Base-by-base conservation (phyloP, 2,888 invertebrate species). In the Oscheius sp. region DNA sequence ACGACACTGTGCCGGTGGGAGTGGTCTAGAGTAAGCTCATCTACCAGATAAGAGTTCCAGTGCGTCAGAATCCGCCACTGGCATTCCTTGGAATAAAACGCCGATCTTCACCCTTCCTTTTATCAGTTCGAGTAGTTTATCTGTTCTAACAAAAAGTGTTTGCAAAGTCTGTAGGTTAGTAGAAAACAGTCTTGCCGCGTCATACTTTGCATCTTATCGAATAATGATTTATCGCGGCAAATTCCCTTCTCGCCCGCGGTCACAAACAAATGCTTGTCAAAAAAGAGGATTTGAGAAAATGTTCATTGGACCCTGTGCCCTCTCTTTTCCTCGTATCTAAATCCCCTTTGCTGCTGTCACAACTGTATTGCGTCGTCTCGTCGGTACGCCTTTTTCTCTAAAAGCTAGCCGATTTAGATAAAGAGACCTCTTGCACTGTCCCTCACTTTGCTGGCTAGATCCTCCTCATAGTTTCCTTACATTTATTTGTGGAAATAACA, bases 61-160 rank as follows among this genome's bases (percentile, higher is more conserved):
- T 57, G 29, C 29, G 57, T 57, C 57, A 57, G 57, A 57, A 57
- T 57, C 21, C 57, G 57, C 57, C 57, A 57, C 29, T 29, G 57
- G 29, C 53, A 53, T 53, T 53, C 57, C 57, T 9, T 2, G 7
- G 4, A 42, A 7, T 42, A 42, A 5, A 42, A 42, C 2, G 2
- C 29, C 57, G 29, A 21, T 33, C 10, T 9, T 57, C 57, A 29
- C 7, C 4, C 3, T 57, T 57, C 32, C 29, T 21, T 33, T 57
- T 53, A 53, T 53, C 53, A 53, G n/a, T 53, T 53, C 21, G 21
- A 21, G 21, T 21, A 21, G 21, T 21, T 21, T 21, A 21, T 21
- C 11, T 53, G 4, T 13, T 21, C 3, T 53, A 21, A 53, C 53
- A 3, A 53, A 11, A 29, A 11, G 53, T 53, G n/a, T 29, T 53